Conservation (phyloP, 2,888 invertebrate species). For the Caenorhabditis japonica region DNA sequence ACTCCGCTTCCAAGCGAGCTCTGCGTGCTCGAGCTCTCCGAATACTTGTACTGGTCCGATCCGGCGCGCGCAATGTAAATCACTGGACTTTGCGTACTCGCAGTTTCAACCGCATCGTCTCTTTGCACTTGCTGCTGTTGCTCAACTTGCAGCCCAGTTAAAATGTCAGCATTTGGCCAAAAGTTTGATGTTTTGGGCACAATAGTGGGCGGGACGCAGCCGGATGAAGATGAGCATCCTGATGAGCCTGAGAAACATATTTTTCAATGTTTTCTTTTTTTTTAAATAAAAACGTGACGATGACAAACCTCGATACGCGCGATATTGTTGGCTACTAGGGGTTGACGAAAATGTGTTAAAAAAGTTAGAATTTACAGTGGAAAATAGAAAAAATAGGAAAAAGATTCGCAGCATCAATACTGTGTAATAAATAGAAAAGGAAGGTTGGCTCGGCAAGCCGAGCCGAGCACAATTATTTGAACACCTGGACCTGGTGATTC, state of each 20-base stretch:
- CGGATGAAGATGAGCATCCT: slow-evolving; percentile 32
- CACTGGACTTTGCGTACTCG: slow-evolving; percentile 13
- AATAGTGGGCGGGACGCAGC: slow-evolving; percentile 27
- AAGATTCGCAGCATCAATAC: slow-evolving; percentile 13
- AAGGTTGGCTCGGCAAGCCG: slow-evolving; percentile 2
- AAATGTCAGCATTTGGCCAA: slow-evolving; percentile 38
- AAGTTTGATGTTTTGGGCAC: slow-evolving; percentile 37
- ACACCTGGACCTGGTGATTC: slow-evolving; percentile 20
- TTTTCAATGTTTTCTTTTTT: neutral
- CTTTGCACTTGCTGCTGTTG: slow-evolving; percentile 17
- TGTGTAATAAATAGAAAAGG: slow-evolving; percentile 16
- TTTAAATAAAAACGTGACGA: neutral
- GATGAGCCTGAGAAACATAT: neutral
- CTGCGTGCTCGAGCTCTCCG: slow-evolving; percentile 3
- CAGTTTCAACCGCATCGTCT: slow-evolving; percentile 10
- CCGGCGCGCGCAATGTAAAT: slow-evolving; percentile 48
- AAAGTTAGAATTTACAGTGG: slow-evolving; percentile 12
- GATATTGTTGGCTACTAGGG: slow-evolving; percentile 10
- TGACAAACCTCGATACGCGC: slow-evolving; percentile 15
- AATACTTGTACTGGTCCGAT: slow-evolving; percentile 42
- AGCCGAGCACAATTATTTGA: slow-evolving; percentile 19
- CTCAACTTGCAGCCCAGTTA: slow-evolving; percentile 24
- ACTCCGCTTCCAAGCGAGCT: slow-evolving; percentile 11
- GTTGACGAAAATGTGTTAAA: slow-evolving; percentile 14
- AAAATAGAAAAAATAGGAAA: slow-evolving; percentile 10